Percentiles rank a stretch among this genome's conserved stretches.
These are phyloP conservation scores for Chlorops oryzae DNA, from an alignment of 1,140 invertebrate genomes.

Conservation along the genomic window DNA sequence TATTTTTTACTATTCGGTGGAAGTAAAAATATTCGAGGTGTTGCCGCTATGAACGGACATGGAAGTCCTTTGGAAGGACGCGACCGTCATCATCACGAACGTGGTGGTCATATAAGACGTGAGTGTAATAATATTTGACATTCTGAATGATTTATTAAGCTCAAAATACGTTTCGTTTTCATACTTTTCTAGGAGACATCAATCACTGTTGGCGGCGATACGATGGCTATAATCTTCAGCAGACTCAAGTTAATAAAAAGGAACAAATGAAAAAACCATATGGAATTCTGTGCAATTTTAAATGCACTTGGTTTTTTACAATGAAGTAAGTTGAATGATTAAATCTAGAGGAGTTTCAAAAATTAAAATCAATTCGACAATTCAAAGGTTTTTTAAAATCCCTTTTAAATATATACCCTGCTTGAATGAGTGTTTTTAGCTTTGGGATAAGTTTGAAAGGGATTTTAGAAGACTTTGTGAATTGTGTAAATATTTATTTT, in stretches of 20 bases:
- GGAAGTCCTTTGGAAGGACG: slow-evolving; percentile 40
- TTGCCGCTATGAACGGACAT: slow-evolving; percentile 37
- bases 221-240: slow-evolving; percentile 45
- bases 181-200: slow-evolving; percentile 28
- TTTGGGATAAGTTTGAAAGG: too few species aligned
- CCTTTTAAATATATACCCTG: not conserved
- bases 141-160: not conserved
- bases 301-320: slow-evolving; percentile 46
- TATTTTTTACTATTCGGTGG: slow-evolving; percentile 35
- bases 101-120: slow-evolving; percentile 42
- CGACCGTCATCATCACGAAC: slow-evolving; percentile 38
- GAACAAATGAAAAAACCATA: slow-evolving; percentile 46
- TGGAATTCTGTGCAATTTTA: slow-evolving; percentile 44
- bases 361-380: too few species aligned
- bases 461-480: too few species aligned
- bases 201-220: slow-evolving; percentile 46
- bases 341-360: too few species aligned
- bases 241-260: slow-evolving; percentile 42
- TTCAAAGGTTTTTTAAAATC: too few species aligned
- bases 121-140: slow-evolving; percentile 17
- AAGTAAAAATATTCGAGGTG: slow-evolving; percentile 10
- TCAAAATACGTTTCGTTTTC: slow-evolving; percentile 1
- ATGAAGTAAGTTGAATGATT: slow-evolving; percentile 24
- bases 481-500: too few species aligned
- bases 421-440: not conserved